Percentiles rank a stretch among this genome's conserved stretches.
Evolutionary conservation across 2,797 vertebrate species (phyloP).

Genomic region (Gymnothorax javanicus): DNA sequence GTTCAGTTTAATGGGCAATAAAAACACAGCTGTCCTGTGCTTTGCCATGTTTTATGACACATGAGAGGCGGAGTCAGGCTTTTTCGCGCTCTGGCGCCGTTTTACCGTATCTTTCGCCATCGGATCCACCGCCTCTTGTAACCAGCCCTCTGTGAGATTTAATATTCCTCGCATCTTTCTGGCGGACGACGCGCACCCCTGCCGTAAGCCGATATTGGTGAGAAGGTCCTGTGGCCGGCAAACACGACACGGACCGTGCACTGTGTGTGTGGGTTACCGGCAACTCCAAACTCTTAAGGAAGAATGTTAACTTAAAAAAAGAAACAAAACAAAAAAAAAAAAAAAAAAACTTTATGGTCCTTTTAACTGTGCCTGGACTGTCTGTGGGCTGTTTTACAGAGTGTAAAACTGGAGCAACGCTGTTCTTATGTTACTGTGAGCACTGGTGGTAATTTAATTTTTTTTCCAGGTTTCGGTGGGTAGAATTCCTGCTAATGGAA

Average conservation of each 20-base stretch:
- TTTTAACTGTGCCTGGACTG: not conserved
- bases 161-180: not conserved
- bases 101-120: not conserved
- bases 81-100: not conserved
- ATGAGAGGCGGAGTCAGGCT: not conserved
- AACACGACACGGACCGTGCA: not conserved
- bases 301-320: too few species aligned
- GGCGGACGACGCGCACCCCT: not conserved
- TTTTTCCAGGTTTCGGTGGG: not conserved
- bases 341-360: not conserved
- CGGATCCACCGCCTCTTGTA: not conserved
- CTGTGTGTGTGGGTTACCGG: not conserved
- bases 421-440: not conserved
- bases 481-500: not conserved
- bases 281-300: not conserved
- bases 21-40: slow-evolving; percentile 8
- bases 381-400: not conserved
- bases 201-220: not conserved
- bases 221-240: not conserved
- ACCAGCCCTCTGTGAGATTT: not conserved
- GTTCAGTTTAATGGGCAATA: slow-evolving; percentile 2
- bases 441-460: not conserved
- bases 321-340: not conserved
- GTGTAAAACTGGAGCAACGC: not conserved
- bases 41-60: not conserved